Base-by-base conservation (phyloP, 2,113 vertebrate genomes). In the Bothrops jararaca region DNA sequence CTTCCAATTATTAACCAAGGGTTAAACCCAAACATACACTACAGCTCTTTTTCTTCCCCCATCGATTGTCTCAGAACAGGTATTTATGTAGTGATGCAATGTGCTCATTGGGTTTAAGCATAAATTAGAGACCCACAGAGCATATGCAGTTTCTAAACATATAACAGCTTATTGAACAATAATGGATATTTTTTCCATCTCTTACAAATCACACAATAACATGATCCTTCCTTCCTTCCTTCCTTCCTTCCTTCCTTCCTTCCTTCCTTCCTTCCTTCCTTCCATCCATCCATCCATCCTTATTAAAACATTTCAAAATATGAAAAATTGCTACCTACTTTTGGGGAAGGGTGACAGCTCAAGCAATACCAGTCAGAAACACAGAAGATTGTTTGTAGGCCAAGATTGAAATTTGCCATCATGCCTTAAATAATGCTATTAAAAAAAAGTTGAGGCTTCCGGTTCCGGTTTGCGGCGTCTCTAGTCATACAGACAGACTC, bases 81-180 rank as follows among this genome's bases (percentile, higher is more conserved):
- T 74, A 56, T 48, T 89, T 89, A 90, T 48, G 22, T 29, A 42
- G 5, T 74, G 69, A 13, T 26, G 29, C 50, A 92, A 90, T 86
- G 5, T 87, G 29, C 88, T 93, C 91, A 86, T 42, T 52, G 54
- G 88, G 54, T 50, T 86, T 54, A 88, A 91, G 52, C 39, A 92
- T 23, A 57, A 64, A 57, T 85, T 69, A 92, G 39, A 39, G 74
- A 90, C 90, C 45, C 26, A 64, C 57, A 89, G n/a, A n/a, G 48
- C 85, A 90, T 92, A 85, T 86, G 52, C 52, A 92, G 58, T 29
- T 7, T 88, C 64, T 53, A 86, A 45, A 90, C 57, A 90, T 57
- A 50, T 74, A 54, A 86, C 50, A 89, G 91, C 23, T 85, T 86
- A 50, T 57, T 53, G 56, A 87, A 54, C 86, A 42, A 57, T 86